Base-by-base conservation (phyloP, 1,140 invertebrate genomes). In the Zaprionus vittiger region DNA sequence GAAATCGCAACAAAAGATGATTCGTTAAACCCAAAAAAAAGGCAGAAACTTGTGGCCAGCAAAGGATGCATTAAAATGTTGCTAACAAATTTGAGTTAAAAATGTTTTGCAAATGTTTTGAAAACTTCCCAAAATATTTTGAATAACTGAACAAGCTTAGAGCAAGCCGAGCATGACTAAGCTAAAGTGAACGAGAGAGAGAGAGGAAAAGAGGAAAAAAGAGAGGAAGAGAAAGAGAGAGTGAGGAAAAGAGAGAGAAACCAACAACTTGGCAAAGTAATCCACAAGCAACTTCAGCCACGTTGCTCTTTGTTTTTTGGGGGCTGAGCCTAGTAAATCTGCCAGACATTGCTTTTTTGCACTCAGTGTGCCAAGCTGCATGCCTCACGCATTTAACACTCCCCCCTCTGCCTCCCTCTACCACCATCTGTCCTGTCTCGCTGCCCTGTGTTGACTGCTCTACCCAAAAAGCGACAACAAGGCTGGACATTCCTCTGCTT, bases 391-490 rank as follows among this genome's bases (percentile, higher is more conserved):
- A 64, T 26, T 54, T 44, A 65, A 34, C 14, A 15, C 38, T 0
- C 5, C 15, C 14, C 38, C 5, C 38, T 0, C 5, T 41, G 5
- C 15, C 38, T 14, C 4, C 11, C 34, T 1, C 12, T 4, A 2
- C 52, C 26, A 2, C 38, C 15, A 15, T 2, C 14, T 41, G 5
- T 5, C 38, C 54, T 55, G 20, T 49, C 62, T 54, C 22, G n/a
- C 28, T 24, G 47, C 49, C 56, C 28, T 65, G 24, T 26, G n/a
- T 56, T 52, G 54, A 65, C 63, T 41, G 62, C 49, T 24, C n/a
- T n/a, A 38, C 34, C 61, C 5, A 65, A 56, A 38, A 41, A 65
- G 15, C n/a, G 22, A 15, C 54, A 26, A 34, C 64, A 44, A 47
- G 15, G 47, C 61, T 54, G 26, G n/a, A 37, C 31, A 22, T 52